phyloP scores from a whole-genome alignment of 2,113 vertebrate species.

The Columba livia region DNA sequence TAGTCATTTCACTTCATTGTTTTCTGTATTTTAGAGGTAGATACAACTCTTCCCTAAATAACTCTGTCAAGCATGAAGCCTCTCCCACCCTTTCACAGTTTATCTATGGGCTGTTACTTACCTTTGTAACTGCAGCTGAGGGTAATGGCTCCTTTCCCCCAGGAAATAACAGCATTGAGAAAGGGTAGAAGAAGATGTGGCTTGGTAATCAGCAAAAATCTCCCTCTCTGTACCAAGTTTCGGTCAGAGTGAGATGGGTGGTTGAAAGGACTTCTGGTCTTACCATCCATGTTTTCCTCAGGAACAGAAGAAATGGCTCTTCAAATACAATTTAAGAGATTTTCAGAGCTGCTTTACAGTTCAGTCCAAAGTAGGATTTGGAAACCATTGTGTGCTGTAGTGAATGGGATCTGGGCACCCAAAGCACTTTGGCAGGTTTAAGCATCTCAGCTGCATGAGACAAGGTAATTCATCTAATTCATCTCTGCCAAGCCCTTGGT shows the following conservation, averaged over 20 bases:
- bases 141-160: background rate
- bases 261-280: background rate
- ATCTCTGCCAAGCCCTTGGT: background rate
- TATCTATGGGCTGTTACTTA: background rate
- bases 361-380: background rate
- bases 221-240: fast-evolving
- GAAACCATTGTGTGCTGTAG: background rate
- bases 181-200: background rate
- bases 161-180: fast-evolving
- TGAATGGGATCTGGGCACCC: background rate
- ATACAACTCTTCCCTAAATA: background rate
- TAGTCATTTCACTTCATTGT: background rate
- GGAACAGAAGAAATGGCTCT: background rate
- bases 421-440: background rate
- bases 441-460: background rate
- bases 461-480: background rate
- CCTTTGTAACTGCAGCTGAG: background rate
- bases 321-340: background rate
- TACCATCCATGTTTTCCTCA: background rate
- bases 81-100: background rate
- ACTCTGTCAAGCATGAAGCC: no score
- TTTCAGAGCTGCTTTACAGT: background rate
- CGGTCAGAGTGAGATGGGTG: background rate
- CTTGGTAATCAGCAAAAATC: background rate
- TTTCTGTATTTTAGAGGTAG: background rate